Evolutionary conservation across 1,140 invertebrate species (phyloP), one percentile per base, ranked within the genome.

Genomic region (Theocolax elegans): DNA sequence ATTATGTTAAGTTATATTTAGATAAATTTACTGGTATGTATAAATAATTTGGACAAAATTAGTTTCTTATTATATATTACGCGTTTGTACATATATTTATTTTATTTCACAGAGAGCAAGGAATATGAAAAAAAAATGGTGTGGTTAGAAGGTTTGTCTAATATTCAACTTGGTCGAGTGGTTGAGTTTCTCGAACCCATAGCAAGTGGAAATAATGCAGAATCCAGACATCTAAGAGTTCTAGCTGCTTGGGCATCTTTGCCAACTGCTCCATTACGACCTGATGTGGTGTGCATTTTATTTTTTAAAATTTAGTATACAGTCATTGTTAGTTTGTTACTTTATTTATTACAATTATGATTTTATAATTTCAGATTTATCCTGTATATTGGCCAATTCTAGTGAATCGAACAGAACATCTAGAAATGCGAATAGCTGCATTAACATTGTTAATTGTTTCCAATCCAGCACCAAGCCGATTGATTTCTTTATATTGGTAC

Each of bases 361-460:
- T 13, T 49, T 42, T 67, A 53, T 59, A 40, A 65, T 23, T 29
- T 64, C 10, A 90, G 88, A 87, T 89, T 40, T 89, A 88, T 78
- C 87, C 88, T 72, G 85, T 89, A 2, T 91, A 90, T 71, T 91
- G 89, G 86, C 91, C 91, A 3, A 91, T 92, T 53, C 87, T 93
- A 17, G 87, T 88, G n/a, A 91, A 92, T 59, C 85, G 87, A 13
- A 87, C 88, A 1, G 90, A 92, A 63, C 87, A 90, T 56, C 81
- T 92, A 46, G 91, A 92, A 76, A 86, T 93, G 42, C 79, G 91
- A 42, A 87, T 92, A 0, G 87, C 89, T 0, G 89, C 91, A 9
- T 80, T 92, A 1, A 90, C 89, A 46, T 85, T 93, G 1, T 77
- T 93, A 0, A 86, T 89, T 15, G 83, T 87, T 10, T 88, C 89